Base-by-base conservation (phyloP, 2,113 vertebrate species). In the Callipepla californica region DNA sequence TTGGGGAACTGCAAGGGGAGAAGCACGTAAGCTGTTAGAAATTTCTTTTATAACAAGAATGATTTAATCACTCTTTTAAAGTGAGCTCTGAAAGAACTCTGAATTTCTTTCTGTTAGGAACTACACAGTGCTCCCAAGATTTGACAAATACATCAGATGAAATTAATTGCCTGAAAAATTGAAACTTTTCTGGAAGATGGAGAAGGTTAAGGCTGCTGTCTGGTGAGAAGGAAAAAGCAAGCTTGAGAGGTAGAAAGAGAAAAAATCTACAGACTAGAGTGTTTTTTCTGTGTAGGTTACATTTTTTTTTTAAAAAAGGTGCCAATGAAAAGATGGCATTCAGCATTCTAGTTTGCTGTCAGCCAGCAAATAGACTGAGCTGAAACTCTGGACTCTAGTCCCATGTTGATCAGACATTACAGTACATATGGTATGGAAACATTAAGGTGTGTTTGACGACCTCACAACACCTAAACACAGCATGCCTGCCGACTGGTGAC, bases 341-440 rank as follows among this genome's bases (percentile, higher is more conserved):
- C 88, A 4, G 7, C 84, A 32, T 17, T 34, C 72, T 84, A 69
- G 62, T 75, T 81, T 90, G n/a, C 69, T 77, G 81, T 78, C 81
- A 92, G 81, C 70, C 78, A 95, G 55, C 44, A 91, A 82, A 91
- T 66, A 89, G 87, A 91, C 76, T 44, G 42, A 72, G 48, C 73
- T 81, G 86, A 84, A 90, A 81, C 30, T 66, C 44, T 59, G 66
- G 45, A 25, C 36, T n/a, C 42, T 74, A 50, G 38, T 84, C 36
- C 74, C 21, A 32, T 79, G 40, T 58, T 79, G 92, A 84, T 66
- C 48, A 80, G 36, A 36, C 79, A 86, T 34, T 88, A 42, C 80
- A 66, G 65, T 93, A 79, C 90, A 84, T 90, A 92, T 86, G 80
- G 69, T 69, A 85, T 76, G 58, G 84, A 90, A 92, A 79, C 74